These are phyloP conservation scores for Heliothis virescens DNA, from an alignment of 1,140 invertebrate genomes.

Conservation along the genomic window DNA sequence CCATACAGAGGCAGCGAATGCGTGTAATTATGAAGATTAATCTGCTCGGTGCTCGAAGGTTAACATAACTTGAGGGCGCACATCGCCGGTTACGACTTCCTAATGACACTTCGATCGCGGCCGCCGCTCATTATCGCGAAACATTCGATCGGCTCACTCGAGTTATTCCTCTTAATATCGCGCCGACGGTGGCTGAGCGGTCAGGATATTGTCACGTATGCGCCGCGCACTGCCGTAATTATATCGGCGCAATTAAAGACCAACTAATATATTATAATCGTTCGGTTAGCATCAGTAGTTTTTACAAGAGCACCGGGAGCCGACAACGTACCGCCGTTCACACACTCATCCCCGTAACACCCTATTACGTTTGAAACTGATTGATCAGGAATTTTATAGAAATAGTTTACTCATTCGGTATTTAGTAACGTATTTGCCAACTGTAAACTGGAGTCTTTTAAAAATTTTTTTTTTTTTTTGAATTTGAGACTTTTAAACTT, in stretches of 20 bases:
- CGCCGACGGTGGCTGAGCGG: constrained; percentile 72
- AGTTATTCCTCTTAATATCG: constrained; percentile 85
- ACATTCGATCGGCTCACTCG: constrained; percentile 81
- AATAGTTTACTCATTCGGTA: constrained; percentile 25
- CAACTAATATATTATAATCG: constrained; percentile 86
- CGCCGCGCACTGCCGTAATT: constrained; percentile 77
- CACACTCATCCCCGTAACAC: constrained; percentile 69
- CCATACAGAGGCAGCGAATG: constrained; percentile 47
- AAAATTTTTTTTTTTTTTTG: neutral
- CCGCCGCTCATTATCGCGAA: constrained; percentile 81
- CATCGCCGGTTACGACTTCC: constrained; percentile 81
- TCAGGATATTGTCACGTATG: constrained; percentile 84
- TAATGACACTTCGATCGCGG: constrained; percentile 83
- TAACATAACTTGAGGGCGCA: constrained; percentile 78
- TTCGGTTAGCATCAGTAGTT: constrained; percentile 79
- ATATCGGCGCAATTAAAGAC: constrained; percentile 83
- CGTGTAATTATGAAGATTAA: constrained; percentile 73
- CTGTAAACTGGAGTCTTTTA: neutral
- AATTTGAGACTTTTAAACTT: neutral
- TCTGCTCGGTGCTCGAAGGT: constrained; percentile 65
- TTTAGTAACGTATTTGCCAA: neutral
- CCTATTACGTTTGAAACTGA: constrained; percentile 64
- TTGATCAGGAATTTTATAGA: constrained; percentile 57
- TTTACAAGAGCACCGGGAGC: constrained; percentile 75
- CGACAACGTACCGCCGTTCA: constrained; percentile 70